These are phyloP conservation scores for Cheilinus undulatus DNA, from an alignment of 2,113 vertebrate species.

Conservation along the genomic window DNA sequence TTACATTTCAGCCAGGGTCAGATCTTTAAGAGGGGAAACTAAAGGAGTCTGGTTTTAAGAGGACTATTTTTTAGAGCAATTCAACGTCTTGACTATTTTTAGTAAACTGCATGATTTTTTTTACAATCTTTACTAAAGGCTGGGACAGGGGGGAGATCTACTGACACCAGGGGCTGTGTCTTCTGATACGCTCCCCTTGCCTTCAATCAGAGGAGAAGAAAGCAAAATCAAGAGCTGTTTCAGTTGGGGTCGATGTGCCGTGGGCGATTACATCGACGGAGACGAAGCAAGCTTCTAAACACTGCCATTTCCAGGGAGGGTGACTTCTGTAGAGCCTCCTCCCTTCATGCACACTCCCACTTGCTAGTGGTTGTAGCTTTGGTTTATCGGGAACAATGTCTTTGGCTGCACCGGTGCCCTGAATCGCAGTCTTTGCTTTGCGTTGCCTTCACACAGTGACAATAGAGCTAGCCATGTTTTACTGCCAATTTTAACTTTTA, in stretches of 20 bases:
- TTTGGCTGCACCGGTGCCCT: constrained; percentile 77
- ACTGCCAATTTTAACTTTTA: constrained; percentile 83
- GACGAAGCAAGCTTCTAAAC: constrained; percentile 79
- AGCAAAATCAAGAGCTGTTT: constrained; percentile 33
- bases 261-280: constrained; percentile 35
- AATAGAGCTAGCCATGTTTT: constrained; percentile 85
- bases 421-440: constrained; percentile 81
- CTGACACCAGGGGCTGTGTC: constrained; percentile 75
- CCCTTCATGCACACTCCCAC: constrained; percentile 77
- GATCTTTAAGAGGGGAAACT: constrained; percentile 46
- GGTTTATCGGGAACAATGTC: constrained; percentile 80
- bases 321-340: constrained; percentile 62
- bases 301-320: constrained; percentile 86
- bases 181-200: constrained; percentile 76
- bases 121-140: constrained; percentile 79
- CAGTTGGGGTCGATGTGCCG: constrained; percentile 51
- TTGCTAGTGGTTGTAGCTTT: constrained; percentile 80
- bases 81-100: constrained; percentile 82
- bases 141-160: constrained; percentile 59
- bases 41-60: constrained; percentile 73
- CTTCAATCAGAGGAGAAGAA: constrained; percentile 77
- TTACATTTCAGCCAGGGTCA: constrained; percentile 53
- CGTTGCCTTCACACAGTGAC: constrained; percentile 85
- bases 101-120: constrained; percentile 85
- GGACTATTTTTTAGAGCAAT: constrained; percentile 79